phyloP scores from a whole-genome alignment of 1,140 invertebrate species.

The Drosophila tsacasi region DNA sequence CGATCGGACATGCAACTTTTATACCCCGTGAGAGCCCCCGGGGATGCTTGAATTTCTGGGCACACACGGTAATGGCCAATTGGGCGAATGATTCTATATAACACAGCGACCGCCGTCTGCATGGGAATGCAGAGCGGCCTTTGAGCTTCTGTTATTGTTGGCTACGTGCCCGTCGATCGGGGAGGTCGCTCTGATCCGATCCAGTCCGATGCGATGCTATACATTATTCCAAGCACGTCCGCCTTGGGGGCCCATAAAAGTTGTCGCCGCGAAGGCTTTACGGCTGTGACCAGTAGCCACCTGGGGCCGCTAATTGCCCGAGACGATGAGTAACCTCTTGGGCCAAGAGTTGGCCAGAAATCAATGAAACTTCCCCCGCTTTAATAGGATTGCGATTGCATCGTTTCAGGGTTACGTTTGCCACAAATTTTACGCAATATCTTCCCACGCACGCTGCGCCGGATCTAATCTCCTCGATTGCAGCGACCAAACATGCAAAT shows the following conservation, averaged over 20 bases:
- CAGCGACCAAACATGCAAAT: neutral
- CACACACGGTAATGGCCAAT: slow-evolving; percentile 39
- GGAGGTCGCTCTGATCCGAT: slow-evolving; percentile 35
- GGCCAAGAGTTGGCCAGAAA: slow-evolving; percentile 37
- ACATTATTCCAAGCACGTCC: slow-evolving; percentile 60
- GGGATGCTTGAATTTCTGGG: slow-evolving; percentile 49
- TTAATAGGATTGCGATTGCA: slow-evolving; percentile 41
- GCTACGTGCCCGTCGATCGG: slow-evolving; percentile 60
- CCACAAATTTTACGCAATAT: slow-evolving; percentile 48
- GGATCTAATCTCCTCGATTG: slow-evolving; percentile 15
- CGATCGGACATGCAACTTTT: slow-evolving; percentile 58
- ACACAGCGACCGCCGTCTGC: slow-evolving; percentile 17
- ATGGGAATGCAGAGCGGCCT: slow-evolving; percentile 47
- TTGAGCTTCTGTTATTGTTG: slow-evolving; percentile 23
- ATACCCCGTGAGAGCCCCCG: slow-evolving; percentile 31
- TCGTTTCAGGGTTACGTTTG: slow-evolving; percentile 39
- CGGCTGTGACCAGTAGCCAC: slow-evolving; percentile 28
- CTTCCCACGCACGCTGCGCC: neutral
- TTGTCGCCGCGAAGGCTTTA: slow-evolving; percentile 57
- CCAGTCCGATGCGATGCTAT: slow-evolving; percentile 12
- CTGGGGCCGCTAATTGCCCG: slow-evolving; percentile 35
- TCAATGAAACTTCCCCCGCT: slow-evolving; percentile 28
- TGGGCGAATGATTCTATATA: slow-evolving; percentile 55
- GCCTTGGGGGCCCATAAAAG: slow-evolving; percentile 64
- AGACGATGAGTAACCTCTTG: slow-evolving; percentile 39